Evolutionary conservation across 30 jellyfish, hydroid and myxozoan genomes (phyloP), one percentile per base, ranked within the genome.

Genomic region (Cassiopea xamachana): DNA sequence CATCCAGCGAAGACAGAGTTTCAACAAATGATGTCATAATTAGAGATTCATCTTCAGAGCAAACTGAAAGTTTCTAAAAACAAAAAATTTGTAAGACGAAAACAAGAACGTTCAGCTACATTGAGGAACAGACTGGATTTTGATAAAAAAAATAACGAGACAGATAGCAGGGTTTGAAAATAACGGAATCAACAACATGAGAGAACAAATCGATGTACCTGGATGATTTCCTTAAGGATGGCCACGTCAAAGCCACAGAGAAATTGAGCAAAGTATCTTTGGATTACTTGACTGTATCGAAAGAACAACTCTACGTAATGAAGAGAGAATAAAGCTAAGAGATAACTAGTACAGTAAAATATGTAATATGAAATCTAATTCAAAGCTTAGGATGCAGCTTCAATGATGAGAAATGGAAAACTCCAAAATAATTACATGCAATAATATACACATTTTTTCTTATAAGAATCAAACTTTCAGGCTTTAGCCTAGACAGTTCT

Each of bases 221-320:
- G 99, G 15, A 95, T 95, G 60, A 95, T 90, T 68, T 88, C 97
- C 68, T 95, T 95, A 55, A 95, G 86, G 2, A 95, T 89, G 19
- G 99, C 98, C 12, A 95, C 99, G 79, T 95, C 99, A 87, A 95
- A 95, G 5, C 99, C 99, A 17, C 97, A 95, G 82, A 95, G 75
- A 87, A 85, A 95, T 59, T 95, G 99, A 2, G 92, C 90, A 81
- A 95, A 95, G 75, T 95, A 95, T 55, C 99, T 80, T 64, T 90
- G 98, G n/a, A 95, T 77, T 1, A 95, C 99, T 80, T 91, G 94
- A 19, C 94, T 85, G 68, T 95, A 95, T 81, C 95, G 92, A 55
- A 77, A 70, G 94, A 94, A 94, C 64, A 90, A 67, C 49, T 83
- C 98, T 94, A 69, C 46, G 87, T 68, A 18, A 80, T 27, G 39